Conservation (phyloP, 2,888 invertebrate genomes). For the Sarcophaga carnaria region DNA sequence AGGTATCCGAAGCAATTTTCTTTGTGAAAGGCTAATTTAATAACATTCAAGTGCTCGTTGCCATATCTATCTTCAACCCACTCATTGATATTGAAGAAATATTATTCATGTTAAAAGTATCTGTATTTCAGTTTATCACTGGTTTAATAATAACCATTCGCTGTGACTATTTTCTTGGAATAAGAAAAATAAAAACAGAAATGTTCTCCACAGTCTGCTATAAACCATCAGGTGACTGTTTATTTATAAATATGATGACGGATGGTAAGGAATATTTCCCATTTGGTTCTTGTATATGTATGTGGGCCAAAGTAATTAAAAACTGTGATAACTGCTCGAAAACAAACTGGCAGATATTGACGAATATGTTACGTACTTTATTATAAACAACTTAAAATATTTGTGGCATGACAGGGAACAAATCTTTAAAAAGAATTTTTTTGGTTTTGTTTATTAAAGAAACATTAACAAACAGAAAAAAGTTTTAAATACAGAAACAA, state of each 20-base stretch:
- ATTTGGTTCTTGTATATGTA: conserved; percentile 9
- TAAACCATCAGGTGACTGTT: conserved; percentile 53
- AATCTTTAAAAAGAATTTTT: not conserved
- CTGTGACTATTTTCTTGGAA: no score
- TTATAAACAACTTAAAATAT: conserved; percentile 41
- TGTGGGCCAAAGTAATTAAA: conserved; percentile 45
- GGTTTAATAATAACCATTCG: no score
- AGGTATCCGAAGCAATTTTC: no score
- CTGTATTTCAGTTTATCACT: no score
- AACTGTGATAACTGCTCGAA: conserved; percentile 38
- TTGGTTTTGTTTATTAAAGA: conserved; percentile 49
- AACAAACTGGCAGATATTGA: conserved; percentile 38
- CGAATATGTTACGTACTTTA: conserved; percentile 14
- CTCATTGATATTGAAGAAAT: no score
- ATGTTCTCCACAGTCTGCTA: not conserved
- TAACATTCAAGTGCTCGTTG: no score
- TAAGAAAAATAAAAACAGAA: no score
- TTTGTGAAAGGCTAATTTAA: no score
- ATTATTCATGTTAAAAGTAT: no score
- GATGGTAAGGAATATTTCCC: conserved; percentile 30
- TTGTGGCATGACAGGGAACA: conserved; percentile 49
- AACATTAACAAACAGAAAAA: conserved; percentile 23
- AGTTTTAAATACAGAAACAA: not conserved
- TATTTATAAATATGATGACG: conserved; percentile 58
- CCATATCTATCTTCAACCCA: no score